phyloP scores from a whole-genome alignment of 1,140 invertebrate species.

The Thaumatotibia leucotreta region DNA sequence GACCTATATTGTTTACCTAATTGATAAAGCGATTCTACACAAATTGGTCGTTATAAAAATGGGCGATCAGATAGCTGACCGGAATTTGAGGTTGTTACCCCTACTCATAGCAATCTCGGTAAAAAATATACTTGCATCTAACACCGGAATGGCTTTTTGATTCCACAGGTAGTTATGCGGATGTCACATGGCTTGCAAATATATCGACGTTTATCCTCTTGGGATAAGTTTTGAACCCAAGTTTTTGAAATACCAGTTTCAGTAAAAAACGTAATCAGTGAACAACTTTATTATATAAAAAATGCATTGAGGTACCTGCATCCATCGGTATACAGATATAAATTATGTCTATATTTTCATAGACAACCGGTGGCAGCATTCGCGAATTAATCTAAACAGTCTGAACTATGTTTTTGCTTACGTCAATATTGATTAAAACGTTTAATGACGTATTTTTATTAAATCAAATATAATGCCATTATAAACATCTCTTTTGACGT shows the following conservation, averaged over 20 bases:
- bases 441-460: not conserved
- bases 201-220: not conserved
- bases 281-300: too few species aligned
- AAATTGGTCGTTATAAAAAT: not conserved
- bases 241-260: not conserved
- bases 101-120: not conserved
- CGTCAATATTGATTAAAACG: not conserved
- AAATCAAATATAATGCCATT: not conserved
- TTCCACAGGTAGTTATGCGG: not conserved
- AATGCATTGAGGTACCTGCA: too few species aligned
- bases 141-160: not conserved
- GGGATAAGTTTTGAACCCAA: not conserved
- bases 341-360: too few species aligned
- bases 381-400: too few species aligned
- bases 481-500: not conserved
- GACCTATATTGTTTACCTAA: conserved; percentile 3
- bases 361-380: too few species aligned
- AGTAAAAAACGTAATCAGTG: too few species aligned
- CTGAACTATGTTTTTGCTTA: not conserved
- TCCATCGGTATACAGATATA: too few species aligned
- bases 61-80: not conserved
- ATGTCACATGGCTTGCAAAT: not conserved
- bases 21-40: conserved; percentile 2
- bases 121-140: not conserved
- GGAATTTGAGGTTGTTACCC: conserved; percentile 12